phyloP scores from a whole-genome alignment of 2,113 vertebrate genomes.

The Burhinus bistriatus region DNA sequence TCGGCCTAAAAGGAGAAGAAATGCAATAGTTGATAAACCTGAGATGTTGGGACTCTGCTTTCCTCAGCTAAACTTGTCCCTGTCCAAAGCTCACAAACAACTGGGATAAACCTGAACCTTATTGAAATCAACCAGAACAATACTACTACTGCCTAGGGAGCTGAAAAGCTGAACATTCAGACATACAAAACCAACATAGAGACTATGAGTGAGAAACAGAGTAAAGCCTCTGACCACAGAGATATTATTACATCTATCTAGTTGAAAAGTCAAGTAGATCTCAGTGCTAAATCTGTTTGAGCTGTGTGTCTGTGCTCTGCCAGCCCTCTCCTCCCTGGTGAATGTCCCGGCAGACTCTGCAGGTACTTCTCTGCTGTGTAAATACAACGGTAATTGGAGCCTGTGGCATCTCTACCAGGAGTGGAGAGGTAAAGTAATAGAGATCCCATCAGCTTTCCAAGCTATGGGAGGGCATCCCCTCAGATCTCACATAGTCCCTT shows the following conservation, averaged over 20 bases:
- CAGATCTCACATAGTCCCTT: fast-evolving
- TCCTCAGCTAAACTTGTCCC: not conserved
- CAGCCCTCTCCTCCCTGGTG: not conserved
- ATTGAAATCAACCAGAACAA: not conserved
- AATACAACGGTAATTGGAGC: not conserved
- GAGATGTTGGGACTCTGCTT: not conserved
- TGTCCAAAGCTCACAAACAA: not conserved
- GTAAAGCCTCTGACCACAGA: not conserved
- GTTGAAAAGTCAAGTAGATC: not conserved
- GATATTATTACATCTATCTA: not conserved
- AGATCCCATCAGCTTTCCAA: not conserved
- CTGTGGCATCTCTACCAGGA: not conserved
- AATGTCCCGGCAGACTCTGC: fast-evolving
- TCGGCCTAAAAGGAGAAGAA: not conserved
- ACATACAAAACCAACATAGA: not conserved
- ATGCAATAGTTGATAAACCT: not conserved
- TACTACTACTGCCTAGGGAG: not conserved
- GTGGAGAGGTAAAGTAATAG: not conserved
- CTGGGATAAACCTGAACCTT: not conserved
- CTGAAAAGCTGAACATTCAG: not conserved
- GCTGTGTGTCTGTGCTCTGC: not conserved
- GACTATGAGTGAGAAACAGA: not conserved
- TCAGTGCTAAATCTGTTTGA: not conserved
- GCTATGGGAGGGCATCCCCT: not conserved
- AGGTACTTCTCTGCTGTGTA: not conserved